A percentile compares a stretch with the other conserved stretches of the same genome.
Conservation (phyloP, 2,797 vertebrate genomes). For the Clarias fuscus region DNA sequence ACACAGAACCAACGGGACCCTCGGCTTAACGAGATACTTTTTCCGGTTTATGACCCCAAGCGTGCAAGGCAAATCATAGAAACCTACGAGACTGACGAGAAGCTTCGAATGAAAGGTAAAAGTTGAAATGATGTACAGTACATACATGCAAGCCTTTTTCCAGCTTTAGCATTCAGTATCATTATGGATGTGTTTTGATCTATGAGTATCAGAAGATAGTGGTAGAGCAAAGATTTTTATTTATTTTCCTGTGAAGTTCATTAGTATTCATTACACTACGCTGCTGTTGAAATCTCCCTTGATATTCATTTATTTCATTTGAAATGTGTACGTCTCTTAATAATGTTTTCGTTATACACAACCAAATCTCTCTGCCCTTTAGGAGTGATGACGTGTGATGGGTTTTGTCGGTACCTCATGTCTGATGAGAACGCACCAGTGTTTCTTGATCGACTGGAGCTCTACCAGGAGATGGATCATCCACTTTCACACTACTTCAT, state of each 20-base stretch:
- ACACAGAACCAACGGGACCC: constrained; percentile 90
- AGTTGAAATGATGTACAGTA: neutral
- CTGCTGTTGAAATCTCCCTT: neutral
- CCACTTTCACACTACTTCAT: constrained; percentile 97
- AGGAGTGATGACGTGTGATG: constrained; percentile 93
- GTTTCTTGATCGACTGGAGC: constrained; percentile 92
- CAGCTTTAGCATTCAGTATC: neutral
- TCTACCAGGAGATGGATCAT: constrained; percentile 98
- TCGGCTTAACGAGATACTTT: constrained; percentile 97
- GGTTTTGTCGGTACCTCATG: constrained; percentile 97
- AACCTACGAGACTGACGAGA: constrained; percentile 88
- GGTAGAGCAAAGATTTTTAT: constrained; percentile 17
- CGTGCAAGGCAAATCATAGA: constrained; percentile 95
- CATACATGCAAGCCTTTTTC: neutral
- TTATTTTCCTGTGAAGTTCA: neutral
- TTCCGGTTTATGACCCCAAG: constrained; percentile 95
- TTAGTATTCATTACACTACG: constrained; percentile 10
- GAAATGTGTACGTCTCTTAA: neutral
- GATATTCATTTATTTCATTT: neutral
- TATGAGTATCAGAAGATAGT: constrained; percentile 18
- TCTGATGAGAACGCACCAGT: constrained; percentile 98
- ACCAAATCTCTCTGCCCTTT: neutral
- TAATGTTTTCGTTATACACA: neutral
- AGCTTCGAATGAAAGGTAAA: constrained; percentile 88
- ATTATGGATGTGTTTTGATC: neutral